phyloP scores from a whole-genome alignment of 2,113 vertebrate species.

The Cathartes aura region DNA sequence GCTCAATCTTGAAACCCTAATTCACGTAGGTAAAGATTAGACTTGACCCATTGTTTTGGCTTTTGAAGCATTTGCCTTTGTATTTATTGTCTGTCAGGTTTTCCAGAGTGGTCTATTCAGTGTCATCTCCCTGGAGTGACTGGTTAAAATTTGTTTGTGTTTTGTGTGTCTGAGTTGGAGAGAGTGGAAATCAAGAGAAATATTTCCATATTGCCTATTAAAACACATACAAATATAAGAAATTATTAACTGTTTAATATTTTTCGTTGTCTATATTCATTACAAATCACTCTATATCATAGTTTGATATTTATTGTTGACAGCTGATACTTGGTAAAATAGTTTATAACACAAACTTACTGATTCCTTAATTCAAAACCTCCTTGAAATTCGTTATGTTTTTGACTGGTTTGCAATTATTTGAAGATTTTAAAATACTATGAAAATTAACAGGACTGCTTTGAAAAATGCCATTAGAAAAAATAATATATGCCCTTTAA shows the following conservation, averaged over 20 bases:
- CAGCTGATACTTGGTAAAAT: slow-evolving; percentile 26
- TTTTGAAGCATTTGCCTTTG: background rate
- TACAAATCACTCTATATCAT: background rate
- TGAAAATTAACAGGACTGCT: slow-evolving; percentile 42
- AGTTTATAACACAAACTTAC: slow-evolving; percentile 9
- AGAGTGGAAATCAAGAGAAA: background rate
- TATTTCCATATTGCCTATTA: background rate
- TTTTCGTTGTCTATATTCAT: background rate
- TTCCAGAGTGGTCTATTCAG: background rate
- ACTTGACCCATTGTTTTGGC: slow-evolving; percentile 8
- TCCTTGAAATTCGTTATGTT: slow-evolving; percentile 5
- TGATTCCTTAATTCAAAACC: slow-evolving; percentile 48
- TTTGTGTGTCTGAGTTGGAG: background rate
- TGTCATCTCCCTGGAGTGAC: background rate
- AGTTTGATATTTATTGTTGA: slow-evolving; percentile 38
- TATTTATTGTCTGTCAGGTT: background rate
- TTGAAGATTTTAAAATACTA: slow-evolving; percentile 50
- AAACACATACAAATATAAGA: background rate
- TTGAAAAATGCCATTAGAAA: slow-evolving; percentile 20
- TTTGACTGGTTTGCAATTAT: slow-evolving; percentile 38
- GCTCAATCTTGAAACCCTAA: background rate
- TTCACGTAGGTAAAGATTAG: background rate
- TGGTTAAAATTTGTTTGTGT: background rate
- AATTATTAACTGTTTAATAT: slow-evolving; percentile 1
- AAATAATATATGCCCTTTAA: slow-evolving; percentile 5